These are phyloP conservation scores for Nannoperca australis DNA, from an alignment of 2,797 vertebrate species.

Conservation along the genomic window DNA sequence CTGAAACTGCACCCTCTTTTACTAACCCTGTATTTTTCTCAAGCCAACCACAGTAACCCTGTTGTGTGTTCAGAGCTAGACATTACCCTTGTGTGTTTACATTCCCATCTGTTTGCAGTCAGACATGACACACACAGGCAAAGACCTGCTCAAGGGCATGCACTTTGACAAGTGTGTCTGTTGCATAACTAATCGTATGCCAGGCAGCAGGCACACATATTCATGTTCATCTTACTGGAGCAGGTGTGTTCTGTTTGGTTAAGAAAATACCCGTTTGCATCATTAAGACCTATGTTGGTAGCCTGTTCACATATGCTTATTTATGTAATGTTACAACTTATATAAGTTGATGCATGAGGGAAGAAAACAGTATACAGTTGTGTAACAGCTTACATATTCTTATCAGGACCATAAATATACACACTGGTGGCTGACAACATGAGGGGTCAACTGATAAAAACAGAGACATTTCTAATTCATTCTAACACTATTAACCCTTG, in stretches of 20 bases:
- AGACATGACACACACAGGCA: conserved; percentile 66
- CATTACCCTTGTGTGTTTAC: conserved; percentile 66
- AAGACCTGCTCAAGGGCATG: conserved; percentile 57
- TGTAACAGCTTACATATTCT: conserved; percentile 12
- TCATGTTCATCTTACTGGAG: conserved; percentile 33
- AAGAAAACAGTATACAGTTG: not conserved
- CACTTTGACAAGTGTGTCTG: conserved; percentile 51
- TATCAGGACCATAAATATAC: conserved; percentile 8
- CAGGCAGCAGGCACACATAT: conserved; percentile 21
- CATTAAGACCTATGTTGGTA: not conserved
- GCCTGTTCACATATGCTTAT: conserved; percentile 5
- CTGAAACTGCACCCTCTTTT: conserved; percentile 29
- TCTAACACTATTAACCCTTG: conserved; percentile 1
- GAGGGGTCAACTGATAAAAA: conserved; percentile 42
- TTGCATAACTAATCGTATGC: conserved; percentile 63
- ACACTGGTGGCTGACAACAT: conserved; percentile 12
- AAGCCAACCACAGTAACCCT: conserved; percentile 42
- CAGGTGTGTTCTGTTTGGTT: conserved; percentile 35
- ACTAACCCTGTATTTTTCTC: conserved; percentile 57
- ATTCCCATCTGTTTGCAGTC: conserved; percentile 74
- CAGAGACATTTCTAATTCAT: not conserved
- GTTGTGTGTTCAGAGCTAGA: conserved; percentile 60
- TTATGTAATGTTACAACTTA: not conserved
- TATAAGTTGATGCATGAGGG: not conserved
- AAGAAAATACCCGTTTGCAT: conserved; percentile 23